Percentiles rank a stretch among this genome's conserved stretches.
phyloP scores from a whole-genome alignment of 2,113 vertebrate species.

The Meleagris gallopavo region DNA sequence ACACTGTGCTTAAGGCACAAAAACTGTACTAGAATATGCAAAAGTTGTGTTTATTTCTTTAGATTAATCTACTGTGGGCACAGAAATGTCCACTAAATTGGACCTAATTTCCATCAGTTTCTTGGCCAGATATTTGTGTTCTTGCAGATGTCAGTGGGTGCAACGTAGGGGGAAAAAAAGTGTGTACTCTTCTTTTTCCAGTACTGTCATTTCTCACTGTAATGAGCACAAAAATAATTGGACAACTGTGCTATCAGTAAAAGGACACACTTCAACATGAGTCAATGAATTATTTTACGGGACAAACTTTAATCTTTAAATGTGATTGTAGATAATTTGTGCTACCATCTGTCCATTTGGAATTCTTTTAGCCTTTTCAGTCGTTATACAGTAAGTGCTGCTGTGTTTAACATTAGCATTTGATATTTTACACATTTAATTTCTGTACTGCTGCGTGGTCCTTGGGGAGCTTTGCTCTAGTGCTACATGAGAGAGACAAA shows the following conservation, averaged over 20 bases:
- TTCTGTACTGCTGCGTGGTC: slow-evolving; percentile 84
- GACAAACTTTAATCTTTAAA: slow-evolving; percentile 90
- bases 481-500: slow-evolving; percentile 89
- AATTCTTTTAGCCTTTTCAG: slow-evolving; percentile 89
- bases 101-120: slow-evolving; percentile 72
- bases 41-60: neutral
- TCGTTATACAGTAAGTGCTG: slow-evolving; percentile 82
- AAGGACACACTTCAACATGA: slow-evolving; percentile 82
- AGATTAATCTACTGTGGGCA: slow-evolving; percentile 9
- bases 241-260: slow-evolving; percentile 82
- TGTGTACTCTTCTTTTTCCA: slow-evolving; percentile 59
- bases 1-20: neutral
- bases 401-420: slow-evolving; percentile 92
- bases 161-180: neutral
- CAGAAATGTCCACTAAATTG: slow-evolving; percentile 64
- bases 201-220: slow-evolving; percentile 81
- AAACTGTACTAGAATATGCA: neutral
- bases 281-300: slow-evolving; percentile 84
- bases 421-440: slow-evolving; percentile 96
- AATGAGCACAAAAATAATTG: slow-evolving; percentile 86
- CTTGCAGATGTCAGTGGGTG: slow-evolving; percentile 65
- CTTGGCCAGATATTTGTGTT: slow-evolving; percentile 73
- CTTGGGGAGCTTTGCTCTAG: slow-evolving; percentile 78
- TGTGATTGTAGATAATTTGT: slow-evolving; percentile 91
- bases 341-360: slow-evolving; percentile 86